Conservation (phyloP, 2,888 invertebrate genomes). For the Rhopalosiphum nymphaeae region DNA sequence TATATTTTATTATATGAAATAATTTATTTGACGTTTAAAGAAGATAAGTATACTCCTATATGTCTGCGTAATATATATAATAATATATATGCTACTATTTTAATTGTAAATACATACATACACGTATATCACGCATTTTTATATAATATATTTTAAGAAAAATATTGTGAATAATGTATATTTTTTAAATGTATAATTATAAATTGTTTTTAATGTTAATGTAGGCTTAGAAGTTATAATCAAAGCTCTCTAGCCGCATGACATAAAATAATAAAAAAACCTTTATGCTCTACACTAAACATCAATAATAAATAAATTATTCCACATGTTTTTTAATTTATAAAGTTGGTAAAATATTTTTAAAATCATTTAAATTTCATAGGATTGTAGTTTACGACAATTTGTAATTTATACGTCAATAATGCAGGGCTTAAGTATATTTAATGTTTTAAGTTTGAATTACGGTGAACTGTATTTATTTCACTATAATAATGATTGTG, state of each 20-base stretch:
- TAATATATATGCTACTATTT: too few species aligned
- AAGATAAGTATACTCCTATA: too few species aligned
- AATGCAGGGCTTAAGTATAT: not conserved
- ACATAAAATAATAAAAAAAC: not conserved
- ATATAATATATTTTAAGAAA: too few species aligned
- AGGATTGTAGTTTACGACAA: not conserved
- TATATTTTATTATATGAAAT: too few species aligned
- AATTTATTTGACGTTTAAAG: too few species aligned
- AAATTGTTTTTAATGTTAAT: too few species aligned
- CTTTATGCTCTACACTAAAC: not conserved
- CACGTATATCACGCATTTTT: too few species aligned
- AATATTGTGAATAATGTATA: too few species aligned
- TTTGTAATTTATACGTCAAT: not conserved
- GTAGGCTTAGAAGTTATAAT: too few species aligned
- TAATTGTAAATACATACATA: too few species aligned
- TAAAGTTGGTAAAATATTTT: not conserved
- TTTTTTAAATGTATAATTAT: too few species aligned
- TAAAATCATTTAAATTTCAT: not conserved
- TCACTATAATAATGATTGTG: not conserved
- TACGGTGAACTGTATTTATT: not conserved
- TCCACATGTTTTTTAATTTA: not conserved
- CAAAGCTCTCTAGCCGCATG: not conserved
- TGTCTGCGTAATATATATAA: too few species aligned
- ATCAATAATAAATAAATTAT: not conserved
- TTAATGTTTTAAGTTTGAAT: not conserved